These are phyloP conservation scores for Polypterus bichir DNA, from an alignment of 2,113 vertebrate species.

Conservation along the genomic window DNA sequence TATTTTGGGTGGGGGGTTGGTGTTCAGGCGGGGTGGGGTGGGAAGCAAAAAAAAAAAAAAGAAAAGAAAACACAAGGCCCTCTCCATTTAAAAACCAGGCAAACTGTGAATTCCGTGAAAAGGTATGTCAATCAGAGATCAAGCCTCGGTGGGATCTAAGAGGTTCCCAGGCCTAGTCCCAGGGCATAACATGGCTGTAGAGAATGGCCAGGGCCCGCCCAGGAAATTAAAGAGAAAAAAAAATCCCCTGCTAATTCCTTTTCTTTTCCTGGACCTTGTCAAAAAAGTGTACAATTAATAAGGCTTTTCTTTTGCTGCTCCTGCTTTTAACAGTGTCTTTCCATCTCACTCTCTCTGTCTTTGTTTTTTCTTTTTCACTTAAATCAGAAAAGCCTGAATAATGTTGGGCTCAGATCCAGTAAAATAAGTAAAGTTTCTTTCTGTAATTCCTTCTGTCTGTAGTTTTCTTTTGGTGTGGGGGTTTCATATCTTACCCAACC, in stretches of 20 bases:
- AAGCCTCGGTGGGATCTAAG: conserved; percentile 42
- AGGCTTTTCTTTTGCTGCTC: too few relatives aligned
- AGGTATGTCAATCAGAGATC: conserved; percentile 66
- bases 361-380: conserved; percentile 27
- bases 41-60: conserved; percentile 30
- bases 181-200: conserved; percentile 47
- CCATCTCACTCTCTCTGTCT: not conserved
- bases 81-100: conserved; percentile 54
- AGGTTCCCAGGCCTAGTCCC: conserved; percentile 55
- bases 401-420: conserved; percentile 46
- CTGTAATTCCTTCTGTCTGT: too few relatives aligned
- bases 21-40: too few relatives aligned
- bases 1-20: conserved; percentile 14
- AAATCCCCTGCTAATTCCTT: conserved; percentile 36
- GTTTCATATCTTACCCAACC: too few relatives aligned
- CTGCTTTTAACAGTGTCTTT: too few relatives aligned
- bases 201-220: conserved; percentile 44
- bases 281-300: too few relatives aligned
- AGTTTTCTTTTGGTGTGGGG: too few relatives aligned
- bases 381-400: conserved; percentile 43
- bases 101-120: conserved; percentile 77
- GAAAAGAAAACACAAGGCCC: conserved; percentile 55
- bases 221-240: conserved; percentile 45
- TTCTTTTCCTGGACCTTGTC: conserved; percentile 31
- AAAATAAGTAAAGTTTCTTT: conserved; percentile 15